Evolutionary conservation across 23 tunicate species (phyloP), one percentile per base, ranked within the genome.

Genomic region (Trididemnum nubilum): DNA sequence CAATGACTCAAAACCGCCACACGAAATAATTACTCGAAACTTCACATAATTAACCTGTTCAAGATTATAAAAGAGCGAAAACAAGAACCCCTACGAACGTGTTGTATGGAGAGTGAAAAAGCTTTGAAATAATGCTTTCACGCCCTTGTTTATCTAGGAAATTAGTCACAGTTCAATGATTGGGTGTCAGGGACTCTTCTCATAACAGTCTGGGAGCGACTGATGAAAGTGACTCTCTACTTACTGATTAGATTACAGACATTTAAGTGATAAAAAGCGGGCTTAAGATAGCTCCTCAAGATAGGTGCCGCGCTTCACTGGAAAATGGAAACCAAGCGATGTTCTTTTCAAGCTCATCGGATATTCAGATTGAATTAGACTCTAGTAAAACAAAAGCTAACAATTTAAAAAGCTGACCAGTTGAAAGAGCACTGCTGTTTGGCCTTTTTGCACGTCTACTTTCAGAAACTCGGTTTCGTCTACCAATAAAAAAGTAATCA

Each of bases 61-160:
- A n/a, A n/a, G n/a, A n/a, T n/a, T n/a, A n/a, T n/a, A n/a, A 37
- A 77, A 51, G 81, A 51, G 81, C 54, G 66, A 77, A 77, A 77
- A 77, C 66, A 30, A 23, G 22, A 77, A 26, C 31, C 9, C 37
- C 40, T 27, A 5, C 37, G 25, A 18, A 21, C 40, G 81, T 52
- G 51, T 77, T 77, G 37, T 2, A 37, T 29, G 36, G 2, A 33
- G 18, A 54, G 25, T 54, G 7, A 34, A 29, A 77, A 26, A 57
- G 54, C 67, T 77, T 52, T 52, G 67, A 57, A 77, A 77, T 19
- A 77, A 51, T 7, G 2, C 27, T 77, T 77, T 57, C 26, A 23
- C 37, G 18, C 26, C 4, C 5, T 19, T 77, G 81, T 77, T 77
- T 51, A 32, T 67, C 26, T 77, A 26, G 22, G 67, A 52, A 54